Percentiles rank a stretch among this genome's conserved stretches.
phyloP scores from a whole-genome alignment of 2,113 vertebrate genomes.

The Mustelus asterias region DNA sequence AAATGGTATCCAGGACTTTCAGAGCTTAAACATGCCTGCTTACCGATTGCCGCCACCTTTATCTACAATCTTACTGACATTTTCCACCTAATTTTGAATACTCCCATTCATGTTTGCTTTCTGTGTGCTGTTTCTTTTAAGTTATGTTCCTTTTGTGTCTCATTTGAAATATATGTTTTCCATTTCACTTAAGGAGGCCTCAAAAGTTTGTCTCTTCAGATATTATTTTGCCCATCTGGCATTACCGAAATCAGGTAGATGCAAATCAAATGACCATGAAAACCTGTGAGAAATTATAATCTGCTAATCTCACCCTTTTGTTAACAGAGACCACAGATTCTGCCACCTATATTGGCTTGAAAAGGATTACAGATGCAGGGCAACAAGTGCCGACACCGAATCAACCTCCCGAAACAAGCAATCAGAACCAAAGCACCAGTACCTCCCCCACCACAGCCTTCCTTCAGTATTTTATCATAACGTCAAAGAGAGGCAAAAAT shows the following conservation, averaged over 20 bases:
- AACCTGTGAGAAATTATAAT: no score
- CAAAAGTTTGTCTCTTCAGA: neutral
- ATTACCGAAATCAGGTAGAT: neutral
- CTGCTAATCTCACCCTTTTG: neutral
- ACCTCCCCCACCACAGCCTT: neutral
- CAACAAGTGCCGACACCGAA: neutral
- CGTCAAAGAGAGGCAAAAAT: neutral
- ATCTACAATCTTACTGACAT: neutral
- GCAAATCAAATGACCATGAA: neutral
- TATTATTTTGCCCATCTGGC: neutral
- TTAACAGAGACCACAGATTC: constrained; percentile 19
- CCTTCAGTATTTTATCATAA: constrained; percentile 32
- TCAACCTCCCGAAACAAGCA: neutral
- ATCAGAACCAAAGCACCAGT: neutral
- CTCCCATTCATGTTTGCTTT: neutral
- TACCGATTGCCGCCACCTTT: neutral
- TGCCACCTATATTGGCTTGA: constrained; percentile 32
- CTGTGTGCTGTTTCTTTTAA: neutral
- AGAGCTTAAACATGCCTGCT: neutral
- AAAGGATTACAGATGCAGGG: neutral
- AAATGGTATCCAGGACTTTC: neutral
- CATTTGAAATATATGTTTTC: neutral
- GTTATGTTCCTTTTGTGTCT: neutral
- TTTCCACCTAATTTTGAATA: neutral
- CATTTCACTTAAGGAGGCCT: neutral